Conservation (phyloP, 2,797 vertebrate genomes). For the Amniataba percoides region DNA sequence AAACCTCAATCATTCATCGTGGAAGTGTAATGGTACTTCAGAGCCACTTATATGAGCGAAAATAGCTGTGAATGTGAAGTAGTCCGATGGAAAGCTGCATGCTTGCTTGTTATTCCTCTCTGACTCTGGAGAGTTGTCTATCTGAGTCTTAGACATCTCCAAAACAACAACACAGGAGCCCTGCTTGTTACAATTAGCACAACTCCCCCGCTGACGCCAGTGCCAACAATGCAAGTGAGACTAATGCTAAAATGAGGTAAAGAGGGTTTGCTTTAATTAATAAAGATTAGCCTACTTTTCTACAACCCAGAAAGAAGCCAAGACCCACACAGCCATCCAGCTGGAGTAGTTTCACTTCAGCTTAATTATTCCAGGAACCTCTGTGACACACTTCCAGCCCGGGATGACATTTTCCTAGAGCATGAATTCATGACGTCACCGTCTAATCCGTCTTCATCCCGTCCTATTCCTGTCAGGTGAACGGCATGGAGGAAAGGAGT, state of each 20-base stretch:
- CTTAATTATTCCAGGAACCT: constrained; percentile 32
- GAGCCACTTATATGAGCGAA: constrained; percentile 13
- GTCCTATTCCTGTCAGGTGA: constrained; percentile 55
- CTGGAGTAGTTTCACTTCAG: background rate
- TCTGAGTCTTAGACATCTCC: constrained; percentile 26
- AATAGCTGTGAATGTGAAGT: constrained; percentile 26
- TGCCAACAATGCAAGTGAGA: constrained; percentile 21
- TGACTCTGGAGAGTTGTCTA: constrained; percentile 25
- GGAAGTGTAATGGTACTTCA: constrained; percentile 8
- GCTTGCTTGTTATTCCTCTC: constrained; percentile 11
- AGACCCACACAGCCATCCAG: background rate
- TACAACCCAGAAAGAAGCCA: constrained; percentile 1
- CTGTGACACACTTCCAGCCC: constrained; percentile 11
- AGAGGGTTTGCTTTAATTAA: constrained; percentile 48
- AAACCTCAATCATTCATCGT: constrained; percentile 13
- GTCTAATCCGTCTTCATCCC: constrained; percentile 64
- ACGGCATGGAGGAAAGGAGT: background rate
- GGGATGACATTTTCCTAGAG: constrained; percentile 36
- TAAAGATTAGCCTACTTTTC: constrained; percentile 53
- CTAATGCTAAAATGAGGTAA: constrained; percentile 33
- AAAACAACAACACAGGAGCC: constrained; percentile 32
- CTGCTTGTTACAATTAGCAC: constrained; percentile 33
- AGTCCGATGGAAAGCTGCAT: background rate
- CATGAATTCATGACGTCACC: constrained; percentile 49
- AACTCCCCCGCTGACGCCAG: constrained; percentile 23